Base-by-base conservation (phyloP, 2,797 vertebrate species). In the Galago senegalensis region DNA sequence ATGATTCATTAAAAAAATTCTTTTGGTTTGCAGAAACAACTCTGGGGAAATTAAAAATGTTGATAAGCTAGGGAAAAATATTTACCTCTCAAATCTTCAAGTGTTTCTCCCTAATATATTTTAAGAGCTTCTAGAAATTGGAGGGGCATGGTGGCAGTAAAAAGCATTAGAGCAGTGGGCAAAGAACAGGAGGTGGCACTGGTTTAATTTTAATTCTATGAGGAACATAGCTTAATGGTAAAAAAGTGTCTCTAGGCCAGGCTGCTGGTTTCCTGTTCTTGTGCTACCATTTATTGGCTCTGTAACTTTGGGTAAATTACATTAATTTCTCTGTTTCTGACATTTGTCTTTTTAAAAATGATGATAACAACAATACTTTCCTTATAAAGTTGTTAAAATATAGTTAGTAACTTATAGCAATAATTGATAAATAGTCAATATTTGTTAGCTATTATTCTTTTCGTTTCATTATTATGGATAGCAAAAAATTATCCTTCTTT, bases 41-140 rank as follows among this genome's bases (percentile, higher is more conserved):
- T 90, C 7, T 93, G 56, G 40, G 87, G 82, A 96, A 95, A 97
- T 67, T 84, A 85, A 95, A 85, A 93, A 79, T 40, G 63, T 60
- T 61, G 8, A 60, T 70, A 34, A 89, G 27, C 17, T 76, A 56
- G 40, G 58, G 4, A 58, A 67, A 96, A 83, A 60, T 65, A 37
- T 31, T 75, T 73, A 11, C 49, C 37, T 79, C 29, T 90, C 29
- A 73, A 83, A 72, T 82, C 60, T 77, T 77, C 49, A 70, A 58
- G 29, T 29, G 2, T 46, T 97, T 70, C 31, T 83, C 31, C 37
- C 16, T 84, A 43, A 27, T 53, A 3, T 70, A 46, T 53, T 40
- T 18, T 21, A 34, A 83, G 69, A 61, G 4, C 56, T 85, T 81
- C 87, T n/a, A 93, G 46, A 93, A 88, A 80, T n/a, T 67, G 11